Conservation (phyloP, 2,888 invertebrate species). For the Molorchus minor region DNA sequence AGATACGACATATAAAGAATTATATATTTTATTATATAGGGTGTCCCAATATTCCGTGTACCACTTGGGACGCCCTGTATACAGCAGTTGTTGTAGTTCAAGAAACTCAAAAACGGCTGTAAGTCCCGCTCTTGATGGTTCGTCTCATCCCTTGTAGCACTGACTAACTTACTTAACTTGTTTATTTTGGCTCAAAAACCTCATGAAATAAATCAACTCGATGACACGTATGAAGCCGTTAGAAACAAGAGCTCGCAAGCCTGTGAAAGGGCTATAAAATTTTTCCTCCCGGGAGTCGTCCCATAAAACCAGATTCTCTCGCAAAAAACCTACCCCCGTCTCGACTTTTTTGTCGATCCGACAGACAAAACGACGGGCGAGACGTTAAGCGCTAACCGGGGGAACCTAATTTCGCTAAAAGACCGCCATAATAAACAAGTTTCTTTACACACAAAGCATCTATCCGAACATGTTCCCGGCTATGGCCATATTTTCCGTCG, state of each 20-base stretch:
- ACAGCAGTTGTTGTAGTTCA: no score
- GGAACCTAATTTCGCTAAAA: slow-evolving; percentile 27
- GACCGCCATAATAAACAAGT: slow-evolving; percentile 27
- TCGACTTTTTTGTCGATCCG: slow-evolving; percentile 1
- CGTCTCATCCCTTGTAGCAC: no score
- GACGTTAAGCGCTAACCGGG: slow-evolving; percentile 12
- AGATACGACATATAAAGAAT: no score
- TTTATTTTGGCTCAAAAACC: slow-evolving; percentile 2
- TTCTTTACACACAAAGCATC: slow-evolving; percentile 22
- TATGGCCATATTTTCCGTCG: slow-evolving; percentile 40
- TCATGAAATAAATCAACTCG: slow-evolving; percentile 8
- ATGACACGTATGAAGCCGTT: neutral
- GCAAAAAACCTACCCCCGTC: slow-evolving; percentile 19
- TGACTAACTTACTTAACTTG: slow-evolving; percentile 2
- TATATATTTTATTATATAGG: no score
- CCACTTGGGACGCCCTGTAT: no score
- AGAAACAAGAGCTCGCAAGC: neutral
- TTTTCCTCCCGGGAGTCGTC: slow-evolving; percentile 10
- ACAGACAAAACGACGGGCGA: slow-evolving; percentile 8
- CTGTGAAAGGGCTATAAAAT: slow-evolving; percentile 6
- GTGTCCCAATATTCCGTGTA: no score
- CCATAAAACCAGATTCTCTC: slow-evolving; percentile 11
- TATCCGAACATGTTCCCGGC: slow-evolving; percentile 16
- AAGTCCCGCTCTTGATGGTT: no score
- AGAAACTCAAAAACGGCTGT: no score